Evolutionary conservation across 2,113 vertebrate genomes (phyloP).

Genomic region (Cololabis saira): DNA sequence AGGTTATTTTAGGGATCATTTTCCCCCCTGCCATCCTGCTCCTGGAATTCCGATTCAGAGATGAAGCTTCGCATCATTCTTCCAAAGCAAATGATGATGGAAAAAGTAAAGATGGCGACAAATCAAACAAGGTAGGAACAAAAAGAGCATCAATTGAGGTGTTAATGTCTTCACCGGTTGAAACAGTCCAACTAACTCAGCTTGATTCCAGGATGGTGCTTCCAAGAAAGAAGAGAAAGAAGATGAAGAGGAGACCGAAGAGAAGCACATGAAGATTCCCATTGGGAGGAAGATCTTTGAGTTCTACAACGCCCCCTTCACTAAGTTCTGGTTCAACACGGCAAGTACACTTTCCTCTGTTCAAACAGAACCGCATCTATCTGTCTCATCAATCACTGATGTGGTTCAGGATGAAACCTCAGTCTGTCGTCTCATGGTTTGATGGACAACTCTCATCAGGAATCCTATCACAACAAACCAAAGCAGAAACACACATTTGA

Average conservation of each 20-base stretch:
- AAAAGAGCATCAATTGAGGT: background rate
- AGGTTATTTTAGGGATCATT: constrained; percentile 96
- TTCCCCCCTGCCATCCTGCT: constrained; percentile 93
- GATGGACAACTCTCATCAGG: too few relatives aligned
- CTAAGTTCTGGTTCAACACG: constrained; percentile 99
- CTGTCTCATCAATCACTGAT: too few relatives aligned
- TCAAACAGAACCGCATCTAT: too few relatives aligned
- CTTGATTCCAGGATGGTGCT: constrained; percentile 80
- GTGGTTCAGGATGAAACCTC: too few relatives aligned
- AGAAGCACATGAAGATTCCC: constrained; percentile 86
- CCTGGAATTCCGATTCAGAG: constrained; percentile 90
- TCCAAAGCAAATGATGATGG: constrained; percentile 82
- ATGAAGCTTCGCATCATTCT: constrained; percentile 88
- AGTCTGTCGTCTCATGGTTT: too few relatives aligned
- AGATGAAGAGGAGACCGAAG: constrained; percentile 89
- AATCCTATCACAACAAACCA: too few relatives aligned
- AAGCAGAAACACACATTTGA: too few relatives aligned
- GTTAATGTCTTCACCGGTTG: accelerated
- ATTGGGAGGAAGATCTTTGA: constrained; percentile 93
- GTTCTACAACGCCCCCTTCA: constrained; percentile 96
- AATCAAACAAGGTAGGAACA: constrained; percentile 76
- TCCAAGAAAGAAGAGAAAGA: constrained; percentile 88
- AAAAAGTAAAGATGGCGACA: constrained; percentile 89
- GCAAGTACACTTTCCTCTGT: constrained; percentile 70
- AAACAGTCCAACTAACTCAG: background rate